A percentile compares a stretch with the other conserved stretches of the same genome.
These are phyloP conservation scores for Lophotriccus pileatus DNA, from an alignment of 2,797 vertebrate species.

Conservation along the genomic window DNA sequence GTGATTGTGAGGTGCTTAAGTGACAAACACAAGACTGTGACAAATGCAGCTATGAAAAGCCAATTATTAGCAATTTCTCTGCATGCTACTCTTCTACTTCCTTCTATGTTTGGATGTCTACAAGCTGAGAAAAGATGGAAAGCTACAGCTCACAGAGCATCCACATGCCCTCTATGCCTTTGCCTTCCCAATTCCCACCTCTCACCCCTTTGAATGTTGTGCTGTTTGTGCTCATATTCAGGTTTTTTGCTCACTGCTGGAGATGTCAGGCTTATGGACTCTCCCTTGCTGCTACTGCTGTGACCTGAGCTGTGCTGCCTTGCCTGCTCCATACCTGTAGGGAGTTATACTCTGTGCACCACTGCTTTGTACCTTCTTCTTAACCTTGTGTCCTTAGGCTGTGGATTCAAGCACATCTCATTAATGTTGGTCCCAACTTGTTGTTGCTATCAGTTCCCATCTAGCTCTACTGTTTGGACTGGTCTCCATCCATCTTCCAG, in stretches of 20 bases:
- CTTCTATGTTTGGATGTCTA: neutral
- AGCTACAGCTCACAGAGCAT: neutral
- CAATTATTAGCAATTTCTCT: neutral
- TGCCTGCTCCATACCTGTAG: neutral
- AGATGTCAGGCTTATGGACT: neutral
- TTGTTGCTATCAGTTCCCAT: neutral
- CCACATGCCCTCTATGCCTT: neutral
- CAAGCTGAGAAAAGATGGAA: neutral
- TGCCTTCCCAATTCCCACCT: neutral
- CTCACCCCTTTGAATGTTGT: neutral
- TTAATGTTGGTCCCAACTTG: neutral
- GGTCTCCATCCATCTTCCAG: neutral
- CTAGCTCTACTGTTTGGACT: neutral
- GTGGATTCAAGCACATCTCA: neutral
- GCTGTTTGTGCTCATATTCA: neutral
- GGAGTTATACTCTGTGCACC: neutral
- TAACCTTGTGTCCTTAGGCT: neutral
- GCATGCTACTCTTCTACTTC: neutral
- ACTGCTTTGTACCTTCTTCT: neutral
- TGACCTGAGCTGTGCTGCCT: neutral
- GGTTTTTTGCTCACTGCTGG: neutral
- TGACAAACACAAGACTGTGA: neutral
- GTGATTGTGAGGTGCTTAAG: neutral
- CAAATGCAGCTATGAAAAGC: neutral
- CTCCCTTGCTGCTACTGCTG: neutral